These are phyloP conservation scores for Platorchestia sp. DNA, from an alignment of 1,140 invertebrate species.

Conservation along the genomic window DNA sequence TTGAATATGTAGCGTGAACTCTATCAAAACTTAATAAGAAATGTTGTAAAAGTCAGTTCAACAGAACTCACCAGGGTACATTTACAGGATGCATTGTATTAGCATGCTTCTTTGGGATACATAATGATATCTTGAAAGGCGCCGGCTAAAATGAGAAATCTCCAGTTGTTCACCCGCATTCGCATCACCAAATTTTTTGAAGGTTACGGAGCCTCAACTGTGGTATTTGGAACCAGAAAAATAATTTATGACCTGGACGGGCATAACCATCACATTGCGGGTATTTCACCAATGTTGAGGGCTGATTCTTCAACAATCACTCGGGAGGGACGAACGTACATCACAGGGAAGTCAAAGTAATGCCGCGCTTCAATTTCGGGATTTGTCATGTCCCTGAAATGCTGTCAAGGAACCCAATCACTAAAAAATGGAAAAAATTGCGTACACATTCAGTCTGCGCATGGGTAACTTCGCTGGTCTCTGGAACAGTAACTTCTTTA, in stretches of 20 bases:
- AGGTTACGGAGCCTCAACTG: not conserved
- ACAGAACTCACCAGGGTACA: not conserved
- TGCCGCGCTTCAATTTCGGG: no score
- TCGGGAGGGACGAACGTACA: no score
- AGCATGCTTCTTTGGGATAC: not conserved
- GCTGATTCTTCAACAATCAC: not conserved
- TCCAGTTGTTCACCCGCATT: not conserved
- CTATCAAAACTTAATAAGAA: not conserved
- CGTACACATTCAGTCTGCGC: no score
- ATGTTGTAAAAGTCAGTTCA: not conserved
- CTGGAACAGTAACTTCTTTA: no score
- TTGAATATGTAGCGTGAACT: no score
- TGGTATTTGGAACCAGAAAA: not conserved
- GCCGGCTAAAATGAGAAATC: not conserved
- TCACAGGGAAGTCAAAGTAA: no score
- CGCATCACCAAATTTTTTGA: not conserved
- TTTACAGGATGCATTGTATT: not conserved
- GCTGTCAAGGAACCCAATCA: no score
- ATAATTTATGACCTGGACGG: not conserved
- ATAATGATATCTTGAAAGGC: not conserved
- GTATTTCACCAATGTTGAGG: not conserved
- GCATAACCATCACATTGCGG: not conserved
- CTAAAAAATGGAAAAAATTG: no score
- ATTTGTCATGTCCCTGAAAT: no score
- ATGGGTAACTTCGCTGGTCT: no score